Evolutionary conservation across 1,140 invertebrate genomes (phyloP).

Genomic region (Drosophila ambigua): DNA sequence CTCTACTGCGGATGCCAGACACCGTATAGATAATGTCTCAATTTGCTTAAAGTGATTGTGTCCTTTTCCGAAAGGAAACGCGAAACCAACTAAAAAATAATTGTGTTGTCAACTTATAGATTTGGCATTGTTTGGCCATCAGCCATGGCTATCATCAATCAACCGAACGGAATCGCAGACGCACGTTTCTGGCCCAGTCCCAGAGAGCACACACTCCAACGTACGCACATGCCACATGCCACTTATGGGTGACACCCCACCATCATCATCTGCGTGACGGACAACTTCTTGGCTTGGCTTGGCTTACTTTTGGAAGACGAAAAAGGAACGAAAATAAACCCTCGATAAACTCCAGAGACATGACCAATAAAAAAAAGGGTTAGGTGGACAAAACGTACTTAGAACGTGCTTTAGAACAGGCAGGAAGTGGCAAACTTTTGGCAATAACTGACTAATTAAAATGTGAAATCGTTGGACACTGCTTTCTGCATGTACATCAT

Average conservation of each 20-base stretch:
- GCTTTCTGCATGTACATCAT: constrained; percentile 1
- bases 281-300: constrained; percentile 31
- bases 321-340: constrained; percentile 17
- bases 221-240: constrained; percentile 15
- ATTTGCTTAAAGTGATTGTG: constrained; percentile 18
- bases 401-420: constrained; percentile 1
- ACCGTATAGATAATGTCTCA: constrained; percentile 16
- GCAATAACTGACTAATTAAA: constrained; percentile 58
- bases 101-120: constrained; percentile 55
- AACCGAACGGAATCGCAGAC: constrained; percentile 19
- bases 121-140: constrained; percentile 45
- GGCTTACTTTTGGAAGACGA: constrained; percentile 2
- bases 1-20: too few species aligned
- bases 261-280: constrained; percentile 45
- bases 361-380: constrained; percentile 65
- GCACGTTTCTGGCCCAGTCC: constrained; percentile 4
- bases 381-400: not conserved
- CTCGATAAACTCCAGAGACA: constrained; percentile 66
- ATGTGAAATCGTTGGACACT: constrained; percentile 50
- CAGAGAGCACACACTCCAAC: constrained; percentile 3
- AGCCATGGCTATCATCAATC: constrained; percentile 45
- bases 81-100: constrained; percentile 33
- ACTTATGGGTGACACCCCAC: constrained; percentile 45
- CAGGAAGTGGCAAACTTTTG: constrained; percentile 14
- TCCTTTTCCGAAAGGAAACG: not conserved